Percentiles rank a stretch among this genome's conserved stretches.
Conservation (phyloP, 2,888 invertebrate species). For the Lucinisca nassula region DNA sequence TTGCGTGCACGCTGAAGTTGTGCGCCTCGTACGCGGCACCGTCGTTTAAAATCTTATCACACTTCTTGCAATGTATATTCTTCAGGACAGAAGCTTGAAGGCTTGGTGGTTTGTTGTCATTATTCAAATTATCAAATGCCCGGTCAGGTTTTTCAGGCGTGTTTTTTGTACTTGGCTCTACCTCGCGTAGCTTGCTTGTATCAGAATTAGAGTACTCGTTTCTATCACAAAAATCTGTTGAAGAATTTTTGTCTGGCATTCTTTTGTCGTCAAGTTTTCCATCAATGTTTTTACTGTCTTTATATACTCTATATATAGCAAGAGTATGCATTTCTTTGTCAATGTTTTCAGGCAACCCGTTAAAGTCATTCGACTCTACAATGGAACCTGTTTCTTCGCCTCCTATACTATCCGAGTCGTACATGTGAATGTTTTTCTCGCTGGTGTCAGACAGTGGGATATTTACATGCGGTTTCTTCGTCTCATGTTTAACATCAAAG, state of each 20-base stretch:
- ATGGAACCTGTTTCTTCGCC: neutral
- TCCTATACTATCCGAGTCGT: neutral
- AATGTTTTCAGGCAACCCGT: neutral
- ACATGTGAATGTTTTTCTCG: neutral
- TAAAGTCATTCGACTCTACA: neutral
- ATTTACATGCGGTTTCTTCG: neutral
- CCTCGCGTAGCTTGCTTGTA: too few species aligned
- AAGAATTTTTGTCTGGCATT: too few species aligned
- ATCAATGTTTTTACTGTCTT: neutral
- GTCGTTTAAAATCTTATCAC: slow-evolving; percentile 68
- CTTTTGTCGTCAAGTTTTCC: neutral
- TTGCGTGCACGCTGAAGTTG: slow-evolving; percentile 72
- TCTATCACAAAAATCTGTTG: too few species aligned
- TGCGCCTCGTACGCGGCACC: slow-evolving; percentile 75
- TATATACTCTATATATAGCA: neutral
- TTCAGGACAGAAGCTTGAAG: slow-evolving; percentile 43
- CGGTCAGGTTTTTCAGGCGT: too few species aligned
- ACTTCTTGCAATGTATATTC: slow-evolving; percentile 76
- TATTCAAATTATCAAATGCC: too few species aligned
- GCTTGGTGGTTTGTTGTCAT: neutral
- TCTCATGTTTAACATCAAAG: neutral
- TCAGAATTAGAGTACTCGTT: too few species aligned
- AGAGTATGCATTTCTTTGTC: neutral
- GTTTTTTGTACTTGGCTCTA: too few species aligned
- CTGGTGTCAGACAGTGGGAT: neutral